A percentile compares a stretch with the other conserved stretches of the same genome.
Evolutionary conservation across 2,113 vertebrate genomes (phyloP).

Genomic region (Calidris pugnax): DNA sequence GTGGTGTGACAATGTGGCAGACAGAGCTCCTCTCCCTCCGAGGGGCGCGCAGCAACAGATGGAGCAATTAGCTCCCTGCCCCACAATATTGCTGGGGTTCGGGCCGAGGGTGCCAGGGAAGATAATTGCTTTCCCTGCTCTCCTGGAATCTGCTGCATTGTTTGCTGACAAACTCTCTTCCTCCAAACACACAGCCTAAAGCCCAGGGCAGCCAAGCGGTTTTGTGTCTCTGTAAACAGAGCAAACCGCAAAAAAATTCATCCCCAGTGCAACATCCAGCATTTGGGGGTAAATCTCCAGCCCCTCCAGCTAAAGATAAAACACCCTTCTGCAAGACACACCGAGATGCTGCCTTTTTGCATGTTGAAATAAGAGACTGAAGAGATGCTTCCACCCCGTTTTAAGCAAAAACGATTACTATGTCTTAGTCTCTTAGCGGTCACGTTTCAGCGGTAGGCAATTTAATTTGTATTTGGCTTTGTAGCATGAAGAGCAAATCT

Average conservation of each 20-base stretch:
- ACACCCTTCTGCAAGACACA: neutral
- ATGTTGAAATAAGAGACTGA: neutral
- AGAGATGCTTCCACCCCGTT: neutral
- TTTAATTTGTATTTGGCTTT: slow-evolving; percentile 7
- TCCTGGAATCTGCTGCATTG: neutral
- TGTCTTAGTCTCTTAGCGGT: neutral
- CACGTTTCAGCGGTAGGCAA: neutral
- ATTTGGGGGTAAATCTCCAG: neutral
- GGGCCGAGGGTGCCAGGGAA: neutral
- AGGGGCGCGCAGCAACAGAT: slow-evolving; percentile 25
- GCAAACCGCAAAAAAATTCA: neutral
- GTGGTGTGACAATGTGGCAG: neutral
- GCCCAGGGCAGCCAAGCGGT: slow-evolving; percentile 1
- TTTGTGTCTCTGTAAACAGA: neutral
- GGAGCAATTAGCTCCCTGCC: slow-evolving; percentile 37
- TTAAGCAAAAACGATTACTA: neutral
- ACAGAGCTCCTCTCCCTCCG: neutral
- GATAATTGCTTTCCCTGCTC: slow-evolving; percentile 4
- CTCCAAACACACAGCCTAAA: neutral
- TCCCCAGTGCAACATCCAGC: neutral
- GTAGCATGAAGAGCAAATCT: neutral
- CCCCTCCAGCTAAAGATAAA: neutral
- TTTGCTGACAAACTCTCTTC: slow-evolving; percentile 30
- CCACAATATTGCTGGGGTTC: neutral
- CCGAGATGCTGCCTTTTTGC: neutral